Base-by-base conservation (phyloP, 2,888 invertebrate genomes). In the Lucinisca nassula region DNA sequence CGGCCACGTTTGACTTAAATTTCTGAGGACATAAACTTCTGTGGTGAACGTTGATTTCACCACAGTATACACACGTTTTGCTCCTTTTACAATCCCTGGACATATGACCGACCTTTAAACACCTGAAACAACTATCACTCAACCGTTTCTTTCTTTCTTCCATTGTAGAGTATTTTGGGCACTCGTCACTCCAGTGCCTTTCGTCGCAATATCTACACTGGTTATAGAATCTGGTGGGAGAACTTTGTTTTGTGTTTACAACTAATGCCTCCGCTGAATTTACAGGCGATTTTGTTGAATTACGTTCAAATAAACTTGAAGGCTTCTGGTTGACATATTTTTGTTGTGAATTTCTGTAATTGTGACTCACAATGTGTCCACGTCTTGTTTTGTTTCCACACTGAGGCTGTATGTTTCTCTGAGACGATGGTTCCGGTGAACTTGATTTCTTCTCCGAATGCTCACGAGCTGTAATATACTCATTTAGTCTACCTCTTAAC, bases 111-210 rank as follows among this genome's bases (percentile, higher is more conserved):
- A 12, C 38, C 45, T 40, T 79, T n/a, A 79, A 45, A n/a, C 67
- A 61, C 37, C 67, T 79, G 30, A 21, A 79, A 37, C 61, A 79
- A n/a, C 79, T 67, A 8, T 61, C 79, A n/a, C 58, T 81, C n/a
- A 74, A 21, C 37, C 17, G 30, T 38, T 73, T 74, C 35, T 55
- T 79, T 79, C 78, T 51, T 51, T 51, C 51, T 4, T 51, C 51
- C 4, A 51, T n/a, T 4, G 51, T 51, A 4, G 21, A 3, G 4
- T 51, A 51, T 51, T 10, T 10, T 14, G 17, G 51, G n/a, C 51
- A 51, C 17, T 51, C 51, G n/a, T 51, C 51, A 32, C 61, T 79
- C 61, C 79, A 79, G 37, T 79, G 79, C 2, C 21, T 14, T 32
- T 79, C 35, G 0, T 38, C n/a, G 37, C 72, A 79, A 24, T 27